Percentiles rank a stretch among this genome's conserved stretches.
Evolutionary conservation across 1,140 invertebrate species (phyloP).

Genomic region (Sycophaga agraensis): DNA sequence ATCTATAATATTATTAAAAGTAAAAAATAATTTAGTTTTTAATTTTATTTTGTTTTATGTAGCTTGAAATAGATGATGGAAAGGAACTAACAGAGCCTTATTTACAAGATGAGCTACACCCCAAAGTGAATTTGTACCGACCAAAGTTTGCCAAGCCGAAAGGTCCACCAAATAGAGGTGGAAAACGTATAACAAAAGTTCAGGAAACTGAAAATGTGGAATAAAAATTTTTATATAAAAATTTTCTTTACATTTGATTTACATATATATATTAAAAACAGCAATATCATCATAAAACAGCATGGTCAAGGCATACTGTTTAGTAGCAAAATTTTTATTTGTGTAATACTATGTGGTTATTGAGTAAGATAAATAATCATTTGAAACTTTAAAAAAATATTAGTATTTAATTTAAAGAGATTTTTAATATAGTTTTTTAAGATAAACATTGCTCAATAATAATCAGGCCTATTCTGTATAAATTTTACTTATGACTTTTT

Average conservation of each 20-base stretch:
- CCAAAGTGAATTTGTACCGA: slow-evolving; percentile 84
- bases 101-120: slow-evolving; percentile 91
- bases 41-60: slow-evolving; percentile 46
- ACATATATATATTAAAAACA: slow-evolving; percentile 1
- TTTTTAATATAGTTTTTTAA: slow-evolving; percentile 12
- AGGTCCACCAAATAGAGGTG: slow-evolving; percentile 87
- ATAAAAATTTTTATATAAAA: slow-evolving; percentile 17
- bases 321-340: slow-evolving; percentile 1
- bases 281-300: too few relatives aligned
- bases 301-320: slow-evolving; percentile 5
- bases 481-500: too few relatives aligned
- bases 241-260: too few relatives aligned
- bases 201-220: slow-evolving; percentile 51
- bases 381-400: slow-evolving; percentile 2
- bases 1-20: slow-evolving; percentile 19
- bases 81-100: slow-evolving; percentile 87
- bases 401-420: slow-evolving; percentile 3
- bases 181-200: slow-evolving; percentile 82
- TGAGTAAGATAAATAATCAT: too few relatives aligned
- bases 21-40: slow-evolving; percentile 33
- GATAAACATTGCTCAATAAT: slow-evolving; percentile 17
- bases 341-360: too few relatives aligned
- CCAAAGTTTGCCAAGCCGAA: slow-evolving; percentile 95
- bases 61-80: slow-evolving; percentile 91
- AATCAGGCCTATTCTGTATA: slow-evolving; percentile 43